These are phyloP conservation scores for Trematomus bernacchii DNA, from an alignment of 2,797 vertebrate genomes.

Conservation along the genomic window DNA sequence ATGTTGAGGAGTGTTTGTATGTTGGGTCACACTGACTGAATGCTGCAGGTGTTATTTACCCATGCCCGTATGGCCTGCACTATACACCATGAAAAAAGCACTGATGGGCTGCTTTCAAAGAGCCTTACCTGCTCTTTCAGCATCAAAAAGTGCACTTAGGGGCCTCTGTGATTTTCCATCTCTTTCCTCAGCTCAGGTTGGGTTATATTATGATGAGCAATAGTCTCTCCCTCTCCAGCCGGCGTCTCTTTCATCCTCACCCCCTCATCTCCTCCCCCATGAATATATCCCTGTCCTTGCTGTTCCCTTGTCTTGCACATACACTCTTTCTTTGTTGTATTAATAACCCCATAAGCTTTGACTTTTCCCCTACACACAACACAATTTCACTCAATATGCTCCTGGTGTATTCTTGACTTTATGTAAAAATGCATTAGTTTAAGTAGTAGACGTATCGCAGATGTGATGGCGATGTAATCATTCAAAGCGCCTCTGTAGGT, in stretches of 20 bases:
- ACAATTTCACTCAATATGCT: conserved; percentile 22
- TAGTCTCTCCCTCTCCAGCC: conserved; percentile 29
- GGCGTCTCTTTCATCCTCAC: conserved; percentile 60
- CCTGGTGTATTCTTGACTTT: conserved; percentile 29
- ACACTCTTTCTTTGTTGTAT: conserved; percentile 39
- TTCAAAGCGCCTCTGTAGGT: conserved; percentile 40
- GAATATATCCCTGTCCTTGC: conserved; percentile 22
- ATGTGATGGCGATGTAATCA: conserved; percentile 42
- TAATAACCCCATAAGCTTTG: conserved; percentile 41
- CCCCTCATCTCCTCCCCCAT: conserved; percentile 12
- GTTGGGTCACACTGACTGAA: conserved; percentile 58
- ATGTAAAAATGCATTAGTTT: conserved; percentile 32
- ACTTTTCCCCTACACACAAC: conserved; percentile 13
- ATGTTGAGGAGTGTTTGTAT: conserved; percentile 61
- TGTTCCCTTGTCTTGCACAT: conserved; percentile 20
- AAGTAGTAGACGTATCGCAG: conserved; percentile 25
- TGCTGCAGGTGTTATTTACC: conserved; percentile 77
- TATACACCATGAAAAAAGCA: conserved; percentile 47
- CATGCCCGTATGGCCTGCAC: conserved; percentile 43
- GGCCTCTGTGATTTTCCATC: conserved; percentile 69
- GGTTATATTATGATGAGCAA: conserved; percentile 67
- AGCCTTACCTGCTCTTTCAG: conserved; percentile 71
- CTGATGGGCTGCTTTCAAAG: conserved; percentile 74
- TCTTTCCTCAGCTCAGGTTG: conserved; percentile 55
- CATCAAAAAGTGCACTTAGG: conserved; percentile 77